Evolutionary conservation across 2,797 vertebrate genomes (phyloP).

Genomic region (Vespertilio murinus): DNA sequence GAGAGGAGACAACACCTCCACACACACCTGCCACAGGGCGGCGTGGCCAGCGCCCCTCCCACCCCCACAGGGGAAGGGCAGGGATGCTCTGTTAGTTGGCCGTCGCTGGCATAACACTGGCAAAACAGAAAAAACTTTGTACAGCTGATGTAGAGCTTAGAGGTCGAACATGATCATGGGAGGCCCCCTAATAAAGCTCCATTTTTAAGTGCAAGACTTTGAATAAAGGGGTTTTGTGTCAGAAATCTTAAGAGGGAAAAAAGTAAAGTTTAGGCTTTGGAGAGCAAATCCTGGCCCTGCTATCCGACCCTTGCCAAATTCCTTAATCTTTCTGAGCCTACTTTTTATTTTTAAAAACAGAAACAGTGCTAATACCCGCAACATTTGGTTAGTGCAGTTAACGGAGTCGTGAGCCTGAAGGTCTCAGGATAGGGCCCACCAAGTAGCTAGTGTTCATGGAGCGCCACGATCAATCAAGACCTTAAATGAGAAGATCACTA

Average conservation of each 20-base stretch:
- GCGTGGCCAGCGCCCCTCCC: background rate
- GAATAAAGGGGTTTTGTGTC: background rate
- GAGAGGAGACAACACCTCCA: background rate
- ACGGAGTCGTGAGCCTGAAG: background rate
- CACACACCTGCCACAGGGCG: background rate
- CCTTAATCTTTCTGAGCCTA: background rate
- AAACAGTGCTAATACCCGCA: background rate
- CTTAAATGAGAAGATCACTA: background rate
- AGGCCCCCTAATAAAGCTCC: background rate
- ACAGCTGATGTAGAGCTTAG: too few relatives aligned
- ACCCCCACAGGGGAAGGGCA: background rate
- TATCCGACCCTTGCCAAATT: background rate
- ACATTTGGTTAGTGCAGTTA: background rate
- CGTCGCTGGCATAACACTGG: too few relatives aligned
- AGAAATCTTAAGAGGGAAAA: constrained; percentile 29
- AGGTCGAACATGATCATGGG: background rate
- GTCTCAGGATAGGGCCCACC: background rate
- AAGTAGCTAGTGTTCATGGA: background rate
- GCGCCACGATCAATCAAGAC: background rate
- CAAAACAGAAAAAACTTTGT: background rate
- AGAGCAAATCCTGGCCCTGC: background rate
- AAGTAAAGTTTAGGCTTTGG: background rate
- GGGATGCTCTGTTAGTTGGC: too few relatives aligned
- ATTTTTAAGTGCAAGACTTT: background rate
- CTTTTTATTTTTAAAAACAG: constrained; percentile 21